Evolutionary conservation across 2,797 vertebrate genomes (phyloP), one percentile per base, ranked within the genome.

Genomic region (Cynodonichthys magdalenae): DNA sequence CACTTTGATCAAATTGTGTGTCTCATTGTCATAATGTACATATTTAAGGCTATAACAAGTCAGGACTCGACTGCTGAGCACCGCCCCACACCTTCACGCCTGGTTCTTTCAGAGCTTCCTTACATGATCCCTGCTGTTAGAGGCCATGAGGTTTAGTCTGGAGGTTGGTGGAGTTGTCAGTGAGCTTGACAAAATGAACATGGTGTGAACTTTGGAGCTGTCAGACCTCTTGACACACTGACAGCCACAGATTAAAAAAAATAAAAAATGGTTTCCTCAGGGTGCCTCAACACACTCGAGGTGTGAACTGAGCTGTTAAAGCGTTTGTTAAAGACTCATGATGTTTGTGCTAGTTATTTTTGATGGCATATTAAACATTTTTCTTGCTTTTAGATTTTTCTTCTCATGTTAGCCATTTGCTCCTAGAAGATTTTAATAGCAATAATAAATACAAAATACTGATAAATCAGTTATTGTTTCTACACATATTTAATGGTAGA

Each of bases 131-230:
- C 56, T 60, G 44, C 27, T 31, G 74, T 85, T 84, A 71, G 76
- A 74, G 69, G 69, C 20, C 51, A 20, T 50, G 36, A 53, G 4
- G 49, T 78, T 67, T 28, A 53, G 34, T 28, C 66, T 47, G 61
- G 64, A 64, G 46, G 29, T 44, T 15, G 44, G 18, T 36, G 39
- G 10, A 10, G 27, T 17, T 42, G 34, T 20, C 28, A 42, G 20
- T 59, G 66, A 70, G 57, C 28, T 69, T 34, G 24, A 66, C 66
- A 62, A 77, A 80, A 63, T 29, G 53, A 75, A 76, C 48, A 74
- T 24, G 63, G 42, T 71, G 73, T 64, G 69, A 86, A 77, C 81
- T 69, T 49, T 62, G 50, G 64, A 75, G 65, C 42, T 69, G 64
- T 80, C 59, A 53, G 51, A 53, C 53, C 53, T 64, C 58, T 62